A percentile compares a stretch with the other conserved stretches of the same genome.
phyloP scores from a whole-genome alignment of 2,797 vertebrate species.

The Martes flavigula region DNA sequence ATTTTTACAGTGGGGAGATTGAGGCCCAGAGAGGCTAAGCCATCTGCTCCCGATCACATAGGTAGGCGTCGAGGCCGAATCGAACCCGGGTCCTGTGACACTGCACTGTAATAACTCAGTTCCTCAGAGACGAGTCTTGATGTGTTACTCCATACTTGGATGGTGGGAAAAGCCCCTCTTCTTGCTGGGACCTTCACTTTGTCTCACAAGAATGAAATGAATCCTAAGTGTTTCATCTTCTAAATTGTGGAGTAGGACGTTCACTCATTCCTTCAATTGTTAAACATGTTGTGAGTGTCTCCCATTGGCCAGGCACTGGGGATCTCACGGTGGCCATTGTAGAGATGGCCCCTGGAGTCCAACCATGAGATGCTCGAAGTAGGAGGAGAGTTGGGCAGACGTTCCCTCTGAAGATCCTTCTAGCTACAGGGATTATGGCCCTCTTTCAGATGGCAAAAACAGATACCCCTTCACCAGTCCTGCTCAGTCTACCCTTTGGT shows the following conservation, averaged over 20 bases:
- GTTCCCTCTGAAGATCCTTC: neutral
- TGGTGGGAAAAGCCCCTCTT: neutral
- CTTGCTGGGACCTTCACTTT: neutral
- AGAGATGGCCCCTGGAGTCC: neutral
- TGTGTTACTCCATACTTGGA: neutral
- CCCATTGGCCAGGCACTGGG: neutral
- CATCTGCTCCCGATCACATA: neutral
- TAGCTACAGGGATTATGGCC: neutral
- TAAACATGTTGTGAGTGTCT: neutral
- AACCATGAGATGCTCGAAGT: neutral
- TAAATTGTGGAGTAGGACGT: neutral
- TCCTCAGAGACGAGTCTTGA: neutral
- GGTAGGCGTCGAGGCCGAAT: neutral
- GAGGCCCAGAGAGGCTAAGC: neutral
- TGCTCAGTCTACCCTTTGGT: neutral
- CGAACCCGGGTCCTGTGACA: neutral
- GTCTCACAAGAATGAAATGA: neutral
- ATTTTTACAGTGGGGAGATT: neutral
- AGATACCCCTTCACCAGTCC: neutral
- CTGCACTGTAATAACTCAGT: neutral
- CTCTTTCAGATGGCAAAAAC: slow-evolving; percentile 7
- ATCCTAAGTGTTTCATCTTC: neutral
- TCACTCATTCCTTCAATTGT: neutral
- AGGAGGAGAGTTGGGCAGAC: neutral
- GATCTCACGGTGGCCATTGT: neutral